phyloP scores from a whole-genome alignment of 2,888 invertebrate genomes.

The Polydesmus complanatus region DNA sequence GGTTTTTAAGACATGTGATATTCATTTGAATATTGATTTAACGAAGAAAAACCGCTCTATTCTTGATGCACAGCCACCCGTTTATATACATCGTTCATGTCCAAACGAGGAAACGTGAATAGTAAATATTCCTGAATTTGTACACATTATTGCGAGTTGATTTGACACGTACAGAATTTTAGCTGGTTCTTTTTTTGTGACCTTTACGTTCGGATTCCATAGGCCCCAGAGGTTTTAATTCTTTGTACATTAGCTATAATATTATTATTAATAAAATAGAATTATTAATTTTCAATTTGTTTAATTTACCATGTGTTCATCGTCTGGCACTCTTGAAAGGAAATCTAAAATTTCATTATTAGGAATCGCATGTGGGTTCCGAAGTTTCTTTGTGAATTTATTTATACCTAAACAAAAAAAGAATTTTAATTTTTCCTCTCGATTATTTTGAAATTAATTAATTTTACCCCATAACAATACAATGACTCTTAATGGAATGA shows the following conservation, averaged over 20 bases:
- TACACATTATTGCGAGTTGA: no score
- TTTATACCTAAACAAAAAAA: constrained; percentile 44
- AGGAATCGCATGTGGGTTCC: constrained; percentile 84
- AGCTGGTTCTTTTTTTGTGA: constrained; percentile 6
- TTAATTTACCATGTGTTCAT: constrained; percentile 78
- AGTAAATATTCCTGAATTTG: no score
- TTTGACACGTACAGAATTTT: no score
- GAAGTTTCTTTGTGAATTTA: constrained; percentile 84
- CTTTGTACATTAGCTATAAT: constrained; percentile 9
- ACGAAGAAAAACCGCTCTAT: no score
- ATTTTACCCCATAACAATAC: constrained; percentile 74
- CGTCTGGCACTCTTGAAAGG: constrained; percentile 84
- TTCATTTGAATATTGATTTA: no score
- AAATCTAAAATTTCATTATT: constrained; percentile 95
- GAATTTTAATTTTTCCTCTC: neutral
- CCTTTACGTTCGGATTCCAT: constrained; percentile 7
- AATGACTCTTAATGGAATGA: constrained; percentile 74
- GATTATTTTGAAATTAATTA: neutral
- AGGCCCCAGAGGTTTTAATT: neutral
- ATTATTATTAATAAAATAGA: no score
- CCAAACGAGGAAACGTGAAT: no score
- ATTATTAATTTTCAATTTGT: no score
- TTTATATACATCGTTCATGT: no score
- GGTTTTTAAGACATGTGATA: no score
- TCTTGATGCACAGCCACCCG: no score